phyloP scores from a whole-genome alignment of 2,797 vertebrate genomes.

The Hipposideros larvatus region DNA sequence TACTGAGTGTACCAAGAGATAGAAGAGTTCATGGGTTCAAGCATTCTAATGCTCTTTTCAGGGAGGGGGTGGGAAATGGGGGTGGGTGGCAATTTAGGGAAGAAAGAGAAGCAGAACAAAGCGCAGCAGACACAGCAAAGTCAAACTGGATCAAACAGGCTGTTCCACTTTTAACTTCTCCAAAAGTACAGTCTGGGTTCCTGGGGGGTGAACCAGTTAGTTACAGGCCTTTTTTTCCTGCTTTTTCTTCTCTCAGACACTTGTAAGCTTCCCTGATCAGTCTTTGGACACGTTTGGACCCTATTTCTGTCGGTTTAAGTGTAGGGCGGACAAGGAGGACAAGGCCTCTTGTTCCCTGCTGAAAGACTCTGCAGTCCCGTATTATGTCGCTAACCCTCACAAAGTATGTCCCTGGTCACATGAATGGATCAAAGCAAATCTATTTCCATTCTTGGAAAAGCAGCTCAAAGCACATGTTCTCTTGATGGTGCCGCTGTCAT shows the following conservation, averaged over 20 bases:
- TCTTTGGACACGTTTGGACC: not conserved
- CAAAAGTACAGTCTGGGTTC: slow-evolving; percentile 52
- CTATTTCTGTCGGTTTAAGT: not conserved
- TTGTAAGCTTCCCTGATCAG: not conserved
- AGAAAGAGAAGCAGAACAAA: slow-evolving; percentile 18
- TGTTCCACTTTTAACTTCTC: slow-evolving; percentile 64
- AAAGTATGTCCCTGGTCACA: slow-evolving; percentile 55
- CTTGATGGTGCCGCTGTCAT: slow-evolving; percentile 71
- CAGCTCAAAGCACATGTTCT: slow-evolving; percentile 59
- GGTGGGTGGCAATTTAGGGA: not conserved
- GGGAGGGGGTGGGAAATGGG: not conserved
- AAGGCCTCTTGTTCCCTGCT: slow-evolving; percentile 33
- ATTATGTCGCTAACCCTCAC: not conserved
- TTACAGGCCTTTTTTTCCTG: not conserved
- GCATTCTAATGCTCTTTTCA: not conserved
- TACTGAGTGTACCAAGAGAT: not conserved
- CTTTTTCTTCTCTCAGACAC: not conserved
- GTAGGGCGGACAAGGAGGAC: not conserved
- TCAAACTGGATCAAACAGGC: slow-evolving; percentile 9
- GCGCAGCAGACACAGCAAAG: slow-evolving; percentile 57
- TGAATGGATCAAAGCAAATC: slow-evolving; percentile 75
- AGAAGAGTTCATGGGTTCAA: not conserved
- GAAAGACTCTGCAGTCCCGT: not conserved
- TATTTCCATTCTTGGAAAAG: slow-evolving; percentile 74
- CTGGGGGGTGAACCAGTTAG: not conserved